A percentile compares a stretch with the other conserved stretches of the same genome.
Conservation (phyloP, 2,113 vertebrate species). For the Odocoileus hemionus region DNA sequence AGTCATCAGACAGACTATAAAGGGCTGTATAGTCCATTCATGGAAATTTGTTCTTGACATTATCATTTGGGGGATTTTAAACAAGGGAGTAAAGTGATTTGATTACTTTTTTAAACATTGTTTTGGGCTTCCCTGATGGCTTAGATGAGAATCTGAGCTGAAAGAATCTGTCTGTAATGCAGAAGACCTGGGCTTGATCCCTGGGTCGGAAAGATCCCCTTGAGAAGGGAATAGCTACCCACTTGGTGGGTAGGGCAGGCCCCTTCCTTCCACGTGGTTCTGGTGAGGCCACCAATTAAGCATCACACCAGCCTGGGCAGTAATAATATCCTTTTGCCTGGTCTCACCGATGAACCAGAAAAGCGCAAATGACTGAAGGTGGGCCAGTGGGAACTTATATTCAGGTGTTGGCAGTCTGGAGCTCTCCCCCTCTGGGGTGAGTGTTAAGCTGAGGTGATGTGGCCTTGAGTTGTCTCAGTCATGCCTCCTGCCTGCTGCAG, state of each 20-base stretch:
- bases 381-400: not conserved
- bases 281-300: not conserved
- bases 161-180: not conserved
- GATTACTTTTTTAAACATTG: not conserved
- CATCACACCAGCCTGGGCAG: not conserved
- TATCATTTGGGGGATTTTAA: not conserved
- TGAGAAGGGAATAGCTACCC: not conserved
- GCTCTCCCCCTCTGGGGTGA: not conserved
- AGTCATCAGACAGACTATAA: not conserved
- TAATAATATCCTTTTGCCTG: not conserved
- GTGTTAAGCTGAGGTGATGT: not conserved
- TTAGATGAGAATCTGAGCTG: not conserved
- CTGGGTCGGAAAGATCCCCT: not conserved
- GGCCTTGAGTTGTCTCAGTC: not conserved
- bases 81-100: not conserved
- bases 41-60: not conserved
- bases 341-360: not conserved
- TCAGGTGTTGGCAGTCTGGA: not conserved
- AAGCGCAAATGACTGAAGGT: not conserved
- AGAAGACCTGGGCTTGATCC: not conserved
- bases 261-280: not conserved
- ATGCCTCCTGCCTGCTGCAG: not conserved
- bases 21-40: not conserved
- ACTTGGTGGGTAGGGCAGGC: not conserved
- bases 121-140: not conserved